Conservation (phyloP, 2,888 invertebrate species). For the Nemapogon koenigi region DNA sequence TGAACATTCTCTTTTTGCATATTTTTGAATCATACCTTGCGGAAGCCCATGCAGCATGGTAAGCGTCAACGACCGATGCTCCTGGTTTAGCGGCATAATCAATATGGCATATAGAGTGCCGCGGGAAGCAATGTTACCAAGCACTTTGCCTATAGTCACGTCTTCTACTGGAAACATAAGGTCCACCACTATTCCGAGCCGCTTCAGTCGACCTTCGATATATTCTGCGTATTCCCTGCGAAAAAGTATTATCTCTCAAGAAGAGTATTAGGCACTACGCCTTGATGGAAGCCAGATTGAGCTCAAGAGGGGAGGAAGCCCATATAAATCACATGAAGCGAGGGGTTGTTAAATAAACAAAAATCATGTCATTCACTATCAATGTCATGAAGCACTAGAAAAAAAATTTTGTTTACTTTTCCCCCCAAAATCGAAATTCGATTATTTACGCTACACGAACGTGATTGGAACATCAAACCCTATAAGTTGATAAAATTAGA, state of each 20-base stretch:
- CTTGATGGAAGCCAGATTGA: too few relatives aligned
- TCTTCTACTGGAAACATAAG: conserved; percentile 92
- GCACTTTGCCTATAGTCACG: conserved; percentile 75
- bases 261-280: background rate
- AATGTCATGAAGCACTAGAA: too few relatives aligned
- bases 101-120: conserved; percentile 90
- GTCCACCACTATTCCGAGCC: conserved; percentile 81
- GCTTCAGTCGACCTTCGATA: conserved; percentile 82
- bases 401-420: too few relatives aligned
- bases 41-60: conserved; percentile 91
- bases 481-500: too few relatives aligned
- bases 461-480: too few relatives aligned
- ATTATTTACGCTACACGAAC: too few relatives aligned
- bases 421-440: too few relatives aligned
- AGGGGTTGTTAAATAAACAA: too few relatives aligned
- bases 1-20: background rate
- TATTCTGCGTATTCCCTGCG: conserved; percentile 85
- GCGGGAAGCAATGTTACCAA: conserved; percentile 88
- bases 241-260: conserved; percentile 14
- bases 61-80: conserved; percentile 84
- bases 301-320: too few relatives aligned
- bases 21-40: conserved; percentile 81
- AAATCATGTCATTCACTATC: too few relatives aligned
- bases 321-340: too few relatives aligned
- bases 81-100: conserved; percentile 85